Evolutionary conservation across 2,888 invertebrate genomes (phyloP), one percentile per base, ranked within the genome.

Genomic region (Vanessa cardui): DNA sequence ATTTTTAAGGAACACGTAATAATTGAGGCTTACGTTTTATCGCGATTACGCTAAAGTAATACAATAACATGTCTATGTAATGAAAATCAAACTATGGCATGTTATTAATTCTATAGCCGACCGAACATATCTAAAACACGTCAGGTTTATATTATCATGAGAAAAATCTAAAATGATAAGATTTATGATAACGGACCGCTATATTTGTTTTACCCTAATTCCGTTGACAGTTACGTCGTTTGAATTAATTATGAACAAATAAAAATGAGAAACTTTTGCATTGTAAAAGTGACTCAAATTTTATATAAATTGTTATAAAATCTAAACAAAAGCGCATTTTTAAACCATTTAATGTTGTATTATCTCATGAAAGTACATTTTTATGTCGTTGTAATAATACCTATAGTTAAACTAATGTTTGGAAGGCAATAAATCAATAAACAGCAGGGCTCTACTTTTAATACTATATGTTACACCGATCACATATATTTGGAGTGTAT

Each of bases 401-500:
- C 20, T 49, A 7, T 18, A 18, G 31, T 54, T 6, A 50, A 7
- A 54, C 16, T 31, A 16, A 6, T 26, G 16, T 52, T 52, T 52
- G 26, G 6, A 39, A 33, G 7, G 33, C 26, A 33, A 33, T 9
- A 56, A 56, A 33, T 33, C 33, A 9, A 39, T 12, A 33, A 9
- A 56, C 4, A 5, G 56, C 39, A 54, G 52, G 52, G 20, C 56
- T 56, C 39, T 56, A 56, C 9, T n/a, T 33, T 33, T 56, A 56
- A 50, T 50, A 31, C n/a, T 54, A 59, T 64, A 20, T 50, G 26
- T 33, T 52, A 60, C 33, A 60, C 6, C 20, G n/a, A 45, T 33
- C 31, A 59, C 45, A 58, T 47, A 58, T 59, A 46, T 39, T 39
- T 54, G 62, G 49, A 54, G 63, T 54, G 58, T 16, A 7, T 18